Percentiles rank a stretch among this genome's conserved stretches.
Conservation (phyloP, 2,888 invertebrate genomes). For the Geotrupes spiniger region DNA sequence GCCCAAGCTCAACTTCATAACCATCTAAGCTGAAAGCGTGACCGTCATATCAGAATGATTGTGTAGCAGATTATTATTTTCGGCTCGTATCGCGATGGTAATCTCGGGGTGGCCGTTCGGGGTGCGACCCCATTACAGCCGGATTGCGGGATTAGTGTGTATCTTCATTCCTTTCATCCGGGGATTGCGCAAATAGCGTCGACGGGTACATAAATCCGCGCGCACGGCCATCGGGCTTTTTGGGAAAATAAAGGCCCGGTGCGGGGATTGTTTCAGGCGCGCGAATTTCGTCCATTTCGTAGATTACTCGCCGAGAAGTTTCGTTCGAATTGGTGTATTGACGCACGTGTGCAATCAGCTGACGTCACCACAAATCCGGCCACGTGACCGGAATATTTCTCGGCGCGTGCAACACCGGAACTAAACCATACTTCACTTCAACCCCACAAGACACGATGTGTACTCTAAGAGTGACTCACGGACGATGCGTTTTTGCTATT, state of each 20-base stretch:
- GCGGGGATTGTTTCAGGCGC: no score
- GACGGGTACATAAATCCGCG: background rate
- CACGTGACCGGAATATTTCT: conserved; percentile 48
- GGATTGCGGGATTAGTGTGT: conserved; percentile 16
- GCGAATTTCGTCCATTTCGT: no score
- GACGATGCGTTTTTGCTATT: no score
- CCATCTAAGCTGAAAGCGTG: conserved; percentile 13
- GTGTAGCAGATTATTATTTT: conserved; percentile 31
- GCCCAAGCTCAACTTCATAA: conserved; percentile 22
- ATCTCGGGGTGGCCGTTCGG: conserved; percentile 16
- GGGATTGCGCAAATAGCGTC: conserved; percentile 8
- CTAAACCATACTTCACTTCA: conserved; percentile 20
- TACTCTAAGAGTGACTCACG: conserved; percentile 1
- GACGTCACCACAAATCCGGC: conserved; percentile 39
- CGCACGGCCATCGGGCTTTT: no score
- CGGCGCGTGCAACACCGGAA: conserved; percentile 43
- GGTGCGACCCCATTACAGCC: conserved; percentile 8
- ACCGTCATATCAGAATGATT: conserved; percentile 28
- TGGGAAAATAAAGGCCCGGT: no score
- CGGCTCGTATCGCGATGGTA: conserved; percentile 21
- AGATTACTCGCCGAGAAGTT: no score
- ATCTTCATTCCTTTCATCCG: conserved; percentile 6
- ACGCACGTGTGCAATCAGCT: conserved; percentile 32
- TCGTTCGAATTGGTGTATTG: conserved; percentile 14
- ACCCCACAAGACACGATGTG: background rate